Evolutionary conservation across 2,113 vertebrate species (phyloP), one percentile per base, ranked within the genome.

Genomic region (Emberiza fucata): DNA sequence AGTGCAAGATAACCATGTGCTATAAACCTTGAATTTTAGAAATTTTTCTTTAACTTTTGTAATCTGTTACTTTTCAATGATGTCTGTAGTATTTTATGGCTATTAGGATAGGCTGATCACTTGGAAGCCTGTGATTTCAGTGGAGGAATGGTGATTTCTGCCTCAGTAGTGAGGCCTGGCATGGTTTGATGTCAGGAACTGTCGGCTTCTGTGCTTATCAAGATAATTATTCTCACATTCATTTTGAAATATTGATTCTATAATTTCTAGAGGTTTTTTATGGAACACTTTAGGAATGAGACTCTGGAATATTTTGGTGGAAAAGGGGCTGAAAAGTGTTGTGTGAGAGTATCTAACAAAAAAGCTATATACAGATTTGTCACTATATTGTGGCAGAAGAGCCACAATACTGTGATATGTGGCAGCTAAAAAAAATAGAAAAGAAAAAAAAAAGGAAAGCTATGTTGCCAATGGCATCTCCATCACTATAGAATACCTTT

Each of bases 341-440:
- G 6, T 48, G 13, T 76, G 35, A 72, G 68, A 63, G 27, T 53
- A 42, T 45, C 54, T 66, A 40, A n/a, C 21, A 45, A 73, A 76
- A 57, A n/a, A 42, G 18, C 21, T 33, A 0, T n/a, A 7, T 45
- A 19, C 20, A 77, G 37, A 48, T 83, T 65, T 72, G 44, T 60
- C 40, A 44, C 35, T 69, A 2, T 44, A 8, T 40, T 60, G 37
- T 83, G 33, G 14, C 31, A 65, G 21, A 66, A 79, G 44, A 68
- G 57, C 19, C 11, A 31, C 27, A 56, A 35, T 35, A 31, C 15
- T 37, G 18, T 69, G 47, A 5, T 42, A n/a, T 0, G 0, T 54
- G 31, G 22, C 40, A 77, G 24, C 27, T 86, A 51, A 19, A 37
- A 69, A 87, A 18, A 53, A 51, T 50, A 27, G 2, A 53, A 54